Percentiles rank a stretch among this genome's conserved stretches.
Conservation (phyloP, 1,140 invertebrate species). For the Meloidogyne exigua region DNA sequence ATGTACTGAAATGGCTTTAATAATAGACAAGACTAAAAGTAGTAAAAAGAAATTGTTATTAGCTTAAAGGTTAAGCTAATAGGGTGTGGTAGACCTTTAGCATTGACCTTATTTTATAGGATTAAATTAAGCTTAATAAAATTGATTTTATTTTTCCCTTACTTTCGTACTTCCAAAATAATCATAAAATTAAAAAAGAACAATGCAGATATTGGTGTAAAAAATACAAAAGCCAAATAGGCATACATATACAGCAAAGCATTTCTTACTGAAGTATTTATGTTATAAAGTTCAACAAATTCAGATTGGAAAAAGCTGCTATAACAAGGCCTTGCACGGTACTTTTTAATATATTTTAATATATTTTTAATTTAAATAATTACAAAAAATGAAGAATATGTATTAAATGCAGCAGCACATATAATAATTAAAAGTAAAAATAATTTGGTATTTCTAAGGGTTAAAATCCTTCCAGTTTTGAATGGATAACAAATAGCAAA, state of each 20-base stretch:
- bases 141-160: neutral
- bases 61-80: too few species aligned
- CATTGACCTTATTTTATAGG: too few species aligned
- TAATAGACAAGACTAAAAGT: too few species aligned
- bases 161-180: constrained; percentile 4
- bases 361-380: neutral
- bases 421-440: constrained; percentile 1
- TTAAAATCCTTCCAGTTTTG: neutral
- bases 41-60: too few species aligned
- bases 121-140: neutral
- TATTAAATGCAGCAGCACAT: neutral
- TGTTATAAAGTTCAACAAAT: constrained; percentile 3
- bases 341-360: neutral
- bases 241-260: constrained; percentile 1
- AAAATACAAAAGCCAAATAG: neutral
- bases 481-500: neutral
- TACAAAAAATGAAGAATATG: neutral
- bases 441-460: neutral
- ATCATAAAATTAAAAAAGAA: constrained; percentile 3
- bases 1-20: too few species aligned
- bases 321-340: neutral
- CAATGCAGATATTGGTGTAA: neutral
- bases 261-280: neutral
- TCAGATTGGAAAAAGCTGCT: neutral
- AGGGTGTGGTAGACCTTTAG: too few species aligned